Percentiles rank a stretch among this genome's conserved stretches.
Evolutionary conservation across 2,888 invertebrate species (phyloP).

Genomic region (Oscheius sp.): DNA sequence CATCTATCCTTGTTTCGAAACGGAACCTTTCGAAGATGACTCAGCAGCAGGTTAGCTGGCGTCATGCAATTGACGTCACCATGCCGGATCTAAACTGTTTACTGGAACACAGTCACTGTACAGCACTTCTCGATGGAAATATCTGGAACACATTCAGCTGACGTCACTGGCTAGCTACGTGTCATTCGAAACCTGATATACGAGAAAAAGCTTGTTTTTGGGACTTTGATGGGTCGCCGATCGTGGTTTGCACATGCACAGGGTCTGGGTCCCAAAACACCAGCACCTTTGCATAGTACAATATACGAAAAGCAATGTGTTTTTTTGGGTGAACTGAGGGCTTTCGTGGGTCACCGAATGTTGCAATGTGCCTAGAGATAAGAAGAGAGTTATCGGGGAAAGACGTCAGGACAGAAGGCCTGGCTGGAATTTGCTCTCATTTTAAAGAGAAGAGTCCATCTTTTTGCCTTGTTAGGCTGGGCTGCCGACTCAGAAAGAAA

Average conservation of each 20-base stretch:
- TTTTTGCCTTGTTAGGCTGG: no score
- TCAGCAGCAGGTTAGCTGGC: conserved; percentile 16
- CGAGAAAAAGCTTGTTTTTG: not conserved
- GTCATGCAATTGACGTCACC: conserved; percentile 15
- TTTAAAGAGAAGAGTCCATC: no score
- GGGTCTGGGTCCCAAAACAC: conserved; percentile 42
- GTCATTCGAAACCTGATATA: conserved; percentile 13
- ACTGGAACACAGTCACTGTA: not conserved
- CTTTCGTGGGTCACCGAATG: not conserved
- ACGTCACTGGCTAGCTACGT: conserved; percentile 22
- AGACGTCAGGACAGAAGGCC: not conserved
- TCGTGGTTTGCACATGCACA: conserved; percentile 52
- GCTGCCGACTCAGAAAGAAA: no score
- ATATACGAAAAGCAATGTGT: conserved; percentile 40
- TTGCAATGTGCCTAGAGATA: conserved; percentile 27
- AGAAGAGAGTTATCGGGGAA: conserved; percentile 3
- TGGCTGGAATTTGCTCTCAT: no score
- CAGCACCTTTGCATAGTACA: conserved; percentile 59
- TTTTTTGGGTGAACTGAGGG: not conserved
- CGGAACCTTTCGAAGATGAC: not conserved
- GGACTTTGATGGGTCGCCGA: conserved; percentile 5
- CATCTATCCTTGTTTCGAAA: not conserved
- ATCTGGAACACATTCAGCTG: conserved; percentile 15
- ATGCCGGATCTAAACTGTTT: conserved; percentile 27
- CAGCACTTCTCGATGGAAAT: conserved; percentile 5